These are phyloP conservation scores for Notamacropus eugenii DNA, from an alignment of 2,797 vertebrate species.

Conservation along the genomic window DNA sequence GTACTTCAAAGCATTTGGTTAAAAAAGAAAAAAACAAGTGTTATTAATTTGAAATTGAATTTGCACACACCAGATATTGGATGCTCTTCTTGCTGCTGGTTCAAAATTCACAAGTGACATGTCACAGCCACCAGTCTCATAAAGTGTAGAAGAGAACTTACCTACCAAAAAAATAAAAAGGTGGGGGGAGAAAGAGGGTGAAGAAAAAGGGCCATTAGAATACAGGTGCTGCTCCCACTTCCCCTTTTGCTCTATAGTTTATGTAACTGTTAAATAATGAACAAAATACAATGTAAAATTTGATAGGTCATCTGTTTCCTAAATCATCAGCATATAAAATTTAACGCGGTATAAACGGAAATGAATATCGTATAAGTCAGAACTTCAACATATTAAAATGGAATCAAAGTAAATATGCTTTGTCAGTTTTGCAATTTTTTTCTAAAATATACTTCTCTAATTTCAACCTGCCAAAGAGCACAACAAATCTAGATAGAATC, in stretches of 20 bases:
- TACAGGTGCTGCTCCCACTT: conserved; percentile 1
- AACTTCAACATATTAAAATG: conserved; percentile 6
- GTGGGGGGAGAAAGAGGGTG: conserved; percentile 59
- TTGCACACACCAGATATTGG: conserved; percentile 97
- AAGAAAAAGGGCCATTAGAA: conserved; percentile 74
- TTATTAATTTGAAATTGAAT: conserved; percentile 74
- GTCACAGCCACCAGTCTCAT: conserved; percentile 96
- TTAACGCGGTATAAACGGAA: conserved; percentile 12
- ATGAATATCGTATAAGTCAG: background rate
- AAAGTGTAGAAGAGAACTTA: conserved; percentile 96
- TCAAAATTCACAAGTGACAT: conserved; percentile 99
- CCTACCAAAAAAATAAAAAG: conserved; percentile 86
- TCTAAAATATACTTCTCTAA: background rate
- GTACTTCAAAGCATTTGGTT: conserved; percentile 13
- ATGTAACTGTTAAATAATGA: conserved; percentile 51
- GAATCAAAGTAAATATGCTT: background rate
- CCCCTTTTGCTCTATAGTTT: conserved; percentile 59
- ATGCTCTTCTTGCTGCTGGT: conserved; percentile 97
- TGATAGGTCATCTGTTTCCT: conserved; percentile 8
- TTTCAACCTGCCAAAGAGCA: background rate
- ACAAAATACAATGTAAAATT: conserved; percentile 20
- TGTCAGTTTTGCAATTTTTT: background rate
- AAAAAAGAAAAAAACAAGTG: conserved; percentile 2
- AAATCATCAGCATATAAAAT: conserved; percentile 27
- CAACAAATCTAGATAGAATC: background rate